Base-by-base conservation (phyloP, 2,888 invertebrate genomes). In the Lasius fuliginosus region DNA sequence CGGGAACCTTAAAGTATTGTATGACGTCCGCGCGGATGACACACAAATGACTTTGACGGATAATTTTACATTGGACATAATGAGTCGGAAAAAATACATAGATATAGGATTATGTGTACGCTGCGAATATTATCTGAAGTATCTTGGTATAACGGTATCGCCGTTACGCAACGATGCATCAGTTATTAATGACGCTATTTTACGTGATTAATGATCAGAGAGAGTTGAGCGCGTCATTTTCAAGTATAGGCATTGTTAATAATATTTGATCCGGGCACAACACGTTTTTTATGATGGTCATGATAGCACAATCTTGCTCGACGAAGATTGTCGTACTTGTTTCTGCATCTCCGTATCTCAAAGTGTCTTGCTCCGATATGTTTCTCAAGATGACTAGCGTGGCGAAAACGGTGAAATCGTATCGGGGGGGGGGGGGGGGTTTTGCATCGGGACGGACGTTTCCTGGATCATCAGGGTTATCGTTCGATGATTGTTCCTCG, bases 401-500 rank as follows among this genome's bases (percentile, higher is more conserved):
- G 60, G 27, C 46, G 46, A 81, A 74, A 62, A 81, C 30, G 49
- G 36, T 27, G 36, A 58, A 82, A 67, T n/a, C 53, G 53, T 53
- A n/a, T 53, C 53, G 40, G 33, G 36, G 0, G 18, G 60, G 40
- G 23, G 23, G 23, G 23, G 23, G 23, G 23, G 23, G 23, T 0
- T 23, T 68, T 53, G 30, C n/a, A 53, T 68, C 18, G 62, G 53
- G 71, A 75, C 42, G 64, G 69, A 49, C 53, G 42, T 76, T 88
- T 85, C 85, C 82, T 71, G 75, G 82, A 85, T 71, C 85, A 88
- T 85, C 82, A 71, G 77, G 90, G 90, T 91, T 93, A 93, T 93
- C 93, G 89, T 62, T 9, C 36, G 40, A 53, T 89, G 88, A 92
- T 93, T 93, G 93, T 93, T 90, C 91, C 81, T 77, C 84, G 85